Evolutionary conservation across 1,140 invertebrate species (phyloP), one percentile per base, ranked within the genome.

Genomic region (Neuroterus valhalla): DNA sequence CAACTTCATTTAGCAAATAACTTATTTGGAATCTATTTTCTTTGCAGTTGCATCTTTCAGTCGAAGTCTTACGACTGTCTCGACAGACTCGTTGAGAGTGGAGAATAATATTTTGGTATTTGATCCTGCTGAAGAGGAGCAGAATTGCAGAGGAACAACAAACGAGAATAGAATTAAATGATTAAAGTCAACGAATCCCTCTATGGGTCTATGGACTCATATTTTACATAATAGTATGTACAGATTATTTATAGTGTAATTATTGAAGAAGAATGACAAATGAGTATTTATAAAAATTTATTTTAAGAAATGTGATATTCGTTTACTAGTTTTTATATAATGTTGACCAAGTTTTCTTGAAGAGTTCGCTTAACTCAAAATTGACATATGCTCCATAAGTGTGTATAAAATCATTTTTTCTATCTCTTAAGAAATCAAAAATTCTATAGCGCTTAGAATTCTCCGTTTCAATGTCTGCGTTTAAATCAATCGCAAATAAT

Each of bases 11-110:
- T n/a, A n/a, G n/a, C 44, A 72, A 17, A 48, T 45, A 1, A 19
- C n/a, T 12, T 66, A 43, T 46, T 74, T 21, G 21, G 31, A 21
- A 52, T 50, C 74, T 45, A 68, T 73, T 77, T 76, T 75, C 45
- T 68, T 84, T 87, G 23, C 82, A 88, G 87, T 66, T 86, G 77
- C 42, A 79, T 85, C 14, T 74, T 80, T 52, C 87, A 86, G 70
- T 87, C 86, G 1, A 88, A 87, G 46, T 88, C 87, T 6, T 88
- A 86, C 75, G 86, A 88, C 76, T 86, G 83, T 71, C 79, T 88
- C 31, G 82, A 86, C 44, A 83, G 86, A 77, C 71, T 88, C 66
- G 75, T 81, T 23, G 85, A 87, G 42, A 77, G 81, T 42, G 70
- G 77, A 50, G 84, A 83, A 62, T 83, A 85, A 75, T 87, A 50